Evolutionary conservation across 2,113 vertebrate species (phyloP).

Genomic region (Tonatia bakeri): DNA sequence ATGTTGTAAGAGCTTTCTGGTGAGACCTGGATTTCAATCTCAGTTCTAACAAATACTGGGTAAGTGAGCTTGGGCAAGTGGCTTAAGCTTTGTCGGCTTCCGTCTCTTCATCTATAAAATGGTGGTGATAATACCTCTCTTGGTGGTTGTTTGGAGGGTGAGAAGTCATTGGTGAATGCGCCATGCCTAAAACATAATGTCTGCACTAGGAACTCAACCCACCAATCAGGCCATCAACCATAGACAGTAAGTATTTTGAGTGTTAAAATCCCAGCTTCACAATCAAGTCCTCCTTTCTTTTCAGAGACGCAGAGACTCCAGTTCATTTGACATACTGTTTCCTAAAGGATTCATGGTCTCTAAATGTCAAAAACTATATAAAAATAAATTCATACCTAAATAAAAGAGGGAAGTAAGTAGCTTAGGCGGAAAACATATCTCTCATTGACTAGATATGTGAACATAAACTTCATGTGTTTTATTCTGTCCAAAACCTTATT

Average conservation of each 20-base stretch:
- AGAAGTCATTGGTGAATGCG: not conserved
- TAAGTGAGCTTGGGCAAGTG: not conserved
- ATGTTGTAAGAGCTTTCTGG: not conserved
- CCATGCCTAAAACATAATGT: not conserved
- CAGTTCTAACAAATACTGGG: not conserved
- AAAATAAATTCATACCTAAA: not conserved
- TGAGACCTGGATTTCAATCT: not conserved
- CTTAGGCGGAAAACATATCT: not conserved
- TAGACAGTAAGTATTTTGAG: not conserved
- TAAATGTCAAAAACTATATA: not conserved
- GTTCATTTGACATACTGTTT: not conserved
- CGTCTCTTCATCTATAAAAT: not conserved
- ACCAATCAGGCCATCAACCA: too few species aligned
- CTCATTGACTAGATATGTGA: not conserved
- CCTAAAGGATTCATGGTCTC: not conserved
- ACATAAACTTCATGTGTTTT: slow-evolving; percentile 38
- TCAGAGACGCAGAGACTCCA: not conserved
- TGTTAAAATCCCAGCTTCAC: not conserved
- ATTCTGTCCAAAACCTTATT: not conserved
- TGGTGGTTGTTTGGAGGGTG: not conserved
- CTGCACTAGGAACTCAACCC: not conserved
- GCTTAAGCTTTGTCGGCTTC: not conserved
- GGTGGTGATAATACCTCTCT: not conserved
- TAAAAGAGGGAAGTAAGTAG: not conserved
- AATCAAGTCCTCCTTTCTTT: not conserved